Evolutionary conservation across 2,888 invertebrate genomes (phyloP), one percentile per base, ranked within the genome.

Genomic region (Sthenelais limicola): DNA sequence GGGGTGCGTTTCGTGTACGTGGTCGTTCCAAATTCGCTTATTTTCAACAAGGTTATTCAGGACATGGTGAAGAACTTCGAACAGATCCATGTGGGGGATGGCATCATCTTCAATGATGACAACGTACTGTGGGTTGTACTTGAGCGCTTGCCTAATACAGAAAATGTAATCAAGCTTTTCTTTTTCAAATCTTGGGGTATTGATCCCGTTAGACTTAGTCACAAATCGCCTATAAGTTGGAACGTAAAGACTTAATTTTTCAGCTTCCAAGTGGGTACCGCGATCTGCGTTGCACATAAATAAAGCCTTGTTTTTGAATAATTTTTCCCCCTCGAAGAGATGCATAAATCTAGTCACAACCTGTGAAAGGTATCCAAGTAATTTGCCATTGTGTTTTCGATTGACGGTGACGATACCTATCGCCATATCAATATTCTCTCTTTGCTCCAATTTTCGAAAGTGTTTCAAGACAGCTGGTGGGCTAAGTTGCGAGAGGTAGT

Each of bases 81-180:
- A 68, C 26, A 78, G 28, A 43, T 78, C 68, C 26, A 33, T 18
- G 1, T 72, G 21, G 15, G 77, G 78, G 24, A 78, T 28, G 12
- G 78, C 76, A 54, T 80, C 80, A 67, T 80, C 80, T 73, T 80
- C 78, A 18, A 78, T 48, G 43, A 80, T 73, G 12, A 79, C 47
- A 18, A 80, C 68, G 49, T 78, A 74, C 1, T 54, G 43, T 21
- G 78, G 62, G 1, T 75, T 43, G 28, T 73, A 68, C 1, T 56
- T 12, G 15, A 67, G 49, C 12, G 73, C 73, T 32, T 76, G 21
- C 18, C 73, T 35, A 38, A 80, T 32, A 68, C 80, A 80, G 33
- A 69, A 73, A 18, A 73, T 52, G 58, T 77, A 79, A 47, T 80
- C 80, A 9, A 28, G 26, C 69, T 79, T 80, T 52, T 80, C 79